phyloP scores from a whole-genome alignment of 2,797 vertebrate genomes.

The Bovichtus variegatus region DNA sequence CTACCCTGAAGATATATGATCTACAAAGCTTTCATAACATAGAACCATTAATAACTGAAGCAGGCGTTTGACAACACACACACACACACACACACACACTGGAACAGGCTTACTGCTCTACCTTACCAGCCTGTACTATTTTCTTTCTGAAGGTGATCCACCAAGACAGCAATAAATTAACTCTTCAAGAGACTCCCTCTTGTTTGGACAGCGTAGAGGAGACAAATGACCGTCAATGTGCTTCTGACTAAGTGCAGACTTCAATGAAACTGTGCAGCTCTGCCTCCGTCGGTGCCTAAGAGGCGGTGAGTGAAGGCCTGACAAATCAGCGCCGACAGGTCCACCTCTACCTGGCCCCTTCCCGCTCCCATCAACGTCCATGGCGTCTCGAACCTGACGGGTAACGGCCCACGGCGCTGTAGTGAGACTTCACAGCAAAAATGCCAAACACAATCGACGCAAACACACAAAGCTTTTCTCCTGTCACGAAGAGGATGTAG shows the following conservation, averaged over 20 bases:
- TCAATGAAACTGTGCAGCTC: constrained; percentile 43
- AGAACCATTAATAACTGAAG: background rate
- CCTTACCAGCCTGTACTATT: background rate
- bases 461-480: constrained; percentile 35
- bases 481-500: constrained; percentile 55
- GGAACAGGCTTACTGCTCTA: background rate
- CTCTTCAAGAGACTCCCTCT: constrained; percentile 46
- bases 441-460: constrained; percentile 63
- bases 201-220: constrained; percentile 63
- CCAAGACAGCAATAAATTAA: constrained; percentile 62
- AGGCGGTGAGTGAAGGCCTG: constrained; percentile 66
- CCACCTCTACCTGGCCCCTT: constrained; percentile 77
- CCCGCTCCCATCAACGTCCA: constrained; percentile 56
- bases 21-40: background rate
- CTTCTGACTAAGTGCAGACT: constrained; percentile 59
- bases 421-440: constrained; percentile 46
- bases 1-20: background rate
- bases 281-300: constrained; percentile 51
- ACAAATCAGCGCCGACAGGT: constrained; percentile 68
- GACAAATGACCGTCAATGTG: constrained; percentile 54
- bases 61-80: background rate
- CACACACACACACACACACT: background rate
- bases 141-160: constrained; percentile 52
- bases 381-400: constrained; percentile 49
- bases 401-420: constrained; percentile 51